Evolutionary conservation across 2,797 vertebrate species (phyloP), one percentile per base, ranked within the genome.

Genomic region (Oreochromis grahami): DNA sequence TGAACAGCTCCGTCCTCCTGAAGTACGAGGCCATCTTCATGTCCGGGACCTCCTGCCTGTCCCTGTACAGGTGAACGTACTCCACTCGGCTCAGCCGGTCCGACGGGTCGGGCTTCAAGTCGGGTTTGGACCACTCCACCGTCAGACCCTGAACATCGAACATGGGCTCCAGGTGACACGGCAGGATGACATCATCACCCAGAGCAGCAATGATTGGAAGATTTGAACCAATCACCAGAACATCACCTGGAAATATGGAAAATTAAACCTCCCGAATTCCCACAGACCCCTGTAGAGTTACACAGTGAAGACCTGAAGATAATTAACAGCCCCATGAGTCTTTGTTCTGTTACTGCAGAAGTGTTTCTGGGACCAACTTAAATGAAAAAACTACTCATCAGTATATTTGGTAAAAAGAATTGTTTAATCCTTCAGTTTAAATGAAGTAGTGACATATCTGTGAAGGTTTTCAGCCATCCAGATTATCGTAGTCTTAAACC

Each of bases 101-200:
- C 0, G 5, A 21, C 2, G 78, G 43, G 29, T 68, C 41, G 0
- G 36, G 55, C 52, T 45, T 32, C 1, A 78, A 19, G 48, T 83
- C 85, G 0, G 65, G 60, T 24, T 12, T 79, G 1, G 85, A 79
- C 91, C 91, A 92, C 83, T 88, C 88, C 17, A 91, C 81, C 0
- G 83, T 88, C 8, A 32, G 2, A 0, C 2, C 2, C 32, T 19
- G 7, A 0, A 79, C 43, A 41, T 86, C 7, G 1, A 4, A 0
- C 1, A 2, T 1, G 1, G 88, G 83, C 5, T 63, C 55, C 9
- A 86, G 8, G 45, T 32, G 70, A 9, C 91, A 92, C 1, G 81
- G 87, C 36, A 92, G 78, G 32, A 84, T 29, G 12, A 86, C 81
- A 2, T 89, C 78, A 2, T 83, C 68, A 1, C 90, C 91, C 0